Conservation (phyloP, 2,888 invertebrate species). For the Leistus spinibarbis region DNA sequence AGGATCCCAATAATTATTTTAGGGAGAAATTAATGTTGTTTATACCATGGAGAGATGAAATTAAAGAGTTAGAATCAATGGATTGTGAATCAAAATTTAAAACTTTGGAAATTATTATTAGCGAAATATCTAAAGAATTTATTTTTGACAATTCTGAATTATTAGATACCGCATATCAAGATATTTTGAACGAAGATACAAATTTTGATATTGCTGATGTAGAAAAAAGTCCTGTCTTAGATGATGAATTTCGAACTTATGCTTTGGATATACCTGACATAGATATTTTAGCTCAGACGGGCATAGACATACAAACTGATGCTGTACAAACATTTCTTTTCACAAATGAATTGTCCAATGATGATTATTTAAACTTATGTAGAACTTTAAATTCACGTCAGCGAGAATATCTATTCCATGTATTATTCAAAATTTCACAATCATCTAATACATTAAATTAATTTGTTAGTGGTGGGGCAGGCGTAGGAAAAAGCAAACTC, state of each 20-base stretch:
- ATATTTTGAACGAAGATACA: background rate
- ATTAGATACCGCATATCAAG: background rate
- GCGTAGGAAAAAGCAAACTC: background rate
- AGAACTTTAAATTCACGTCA: background rate
- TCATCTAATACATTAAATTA: background rate
- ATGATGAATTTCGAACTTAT: background rate
- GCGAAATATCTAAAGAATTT: background rate
- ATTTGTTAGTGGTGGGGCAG: background rate
- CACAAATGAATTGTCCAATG: background rate
- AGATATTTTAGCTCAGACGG: background rate
- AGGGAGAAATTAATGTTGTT: constrained; percentile 45
- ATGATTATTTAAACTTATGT: background rate
- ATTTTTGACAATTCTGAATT: background rate
- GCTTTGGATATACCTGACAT: background rate
- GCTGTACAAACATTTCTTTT: background rate
- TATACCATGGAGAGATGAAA: constrained; percentile 44
- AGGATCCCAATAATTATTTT: constrained; percentile 41
- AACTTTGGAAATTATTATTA: background rate
- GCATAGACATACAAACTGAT: background rate
- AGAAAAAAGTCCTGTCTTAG: background rate
- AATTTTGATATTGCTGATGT: background rate
- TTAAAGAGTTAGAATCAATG: constrained; percentile 34
- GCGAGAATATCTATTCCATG: background rate
- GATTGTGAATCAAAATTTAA: constrained; percentile 22
- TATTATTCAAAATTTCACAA: background rate